Base-by-base conservation (phyloP, 2,888 invertebrate genomes). In the Drosophila acutilabella region DNA sequence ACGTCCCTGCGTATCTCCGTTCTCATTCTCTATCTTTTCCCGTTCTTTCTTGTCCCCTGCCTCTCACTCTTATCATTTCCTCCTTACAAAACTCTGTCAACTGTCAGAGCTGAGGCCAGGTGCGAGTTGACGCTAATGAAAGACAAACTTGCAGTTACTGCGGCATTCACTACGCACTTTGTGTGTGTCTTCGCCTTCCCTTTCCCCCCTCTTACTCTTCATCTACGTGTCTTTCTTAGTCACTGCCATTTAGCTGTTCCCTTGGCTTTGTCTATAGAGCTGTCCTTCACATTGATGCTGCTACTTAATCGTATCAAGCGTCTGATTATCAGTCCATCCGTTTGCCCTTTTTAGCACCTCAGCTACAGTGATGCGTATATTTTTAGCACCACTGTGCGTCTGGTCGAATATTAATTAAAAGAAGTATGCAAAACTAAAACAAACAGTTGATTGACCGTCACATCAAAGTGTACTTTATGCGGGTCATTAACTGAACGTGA, bases 381-480 rank as follows among this genome's bases (percentile, higher is more conserved):
- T 36, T 23, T 14, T 38, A 36, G 36, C 11, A 4, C 40, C 38
- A 57, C 45, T 23, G 33, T 54, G 33, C 42, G 30, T 30, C 8
- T 42, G 18, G n/a, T 14, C 47, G 59, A 88, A 80, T 74, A 71
- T 66, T 83, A 82, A 83, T 86, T 86, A 71, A 66, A 58, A 71
- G 48, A 52, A 16, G 44, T 72, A 51, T 64, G 53, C 38, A 65
- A 68, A 71, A 69, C 53, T 45, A 36, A 41, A 50, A 8, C 44
- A 50, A 47, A 30, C 26, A 40, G 11, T 41, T 50, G 40, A 52
- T 48, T 36, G 16, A 13, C 10, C 4, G 45, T 38, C 47, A 85
- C 69, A 78, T 86, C 81, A 86, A 88, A 86, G 87, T 58, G n/a
- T 8, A 16, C 33, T 59, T 38, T 67, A 84, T 89, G 85, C 75